These are phyloP conservation scores for Sinonovacula constricta DNA, from an alignment of 1,140 invertebrate species.

Conservation along the genomic window DNA sequence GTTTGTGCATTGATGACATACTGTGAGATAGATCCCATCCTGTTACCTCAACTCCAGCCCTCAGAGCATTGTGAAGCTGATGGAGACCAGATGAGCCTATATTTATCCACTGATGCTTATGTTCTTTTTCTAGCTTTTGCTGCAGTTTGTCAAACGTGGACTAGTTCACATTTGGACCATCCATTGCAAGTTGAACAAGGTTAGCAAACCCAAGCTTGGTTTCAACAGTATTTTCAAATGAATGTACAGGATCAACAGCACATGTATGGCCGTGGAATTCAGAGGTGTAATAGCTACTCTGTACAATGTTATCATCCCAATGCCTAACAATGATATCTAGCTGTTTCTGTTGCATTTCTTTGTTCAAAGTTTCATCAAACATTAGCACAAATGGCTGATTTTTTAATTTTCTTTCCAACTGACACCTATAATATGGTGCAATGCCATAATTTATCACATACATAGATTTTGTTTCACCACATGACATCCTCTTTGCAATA, in stretches of 20 bases:
- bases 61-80: constrained; percentile 48
- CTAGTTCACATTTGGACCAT: constrained; percentile 68
- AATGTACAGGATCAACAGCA: constrained; percentile 55
- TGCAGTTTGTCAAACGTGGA: constrained; percentile 47
- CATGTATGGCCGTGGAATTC: constrained; percentile 51
- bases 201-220: constrained; percentile 43
- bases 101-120: constrained; percentile 27
- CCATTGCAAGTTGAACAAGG: constrained; percentile 63
- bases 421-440: neutral
- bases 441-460: constrained; percentile 29
- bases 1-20: constrained; percentile 25
- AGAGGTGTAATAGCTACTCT: constrained; percentile 51
- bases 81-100: constrained; percentile 57
- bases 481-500: constrained; percentile 17
- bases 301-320: constrained; percentile 50
- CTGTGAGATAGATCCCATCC: constrained; percentile 23
- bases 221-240: constrained; percentile 44
- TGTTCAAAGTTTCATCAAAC: constrained; percentile 60
- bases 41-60: constrained; percentile 11
- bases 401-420: constrained; percentile 17
- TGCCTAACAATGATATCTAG: constrained; percentile 55
- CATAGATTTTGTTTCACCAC: constrained; percentile 22
- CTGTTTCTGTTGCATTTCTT: constrained; percentile 53
- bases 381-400: constrained; percentile 23
- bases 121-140: constrained; percentile 30